Evolutionary conservation across 1,140 invertebrate genomes (phyloP).

Genomic region (Akabosia matsudoensis): DNA sequence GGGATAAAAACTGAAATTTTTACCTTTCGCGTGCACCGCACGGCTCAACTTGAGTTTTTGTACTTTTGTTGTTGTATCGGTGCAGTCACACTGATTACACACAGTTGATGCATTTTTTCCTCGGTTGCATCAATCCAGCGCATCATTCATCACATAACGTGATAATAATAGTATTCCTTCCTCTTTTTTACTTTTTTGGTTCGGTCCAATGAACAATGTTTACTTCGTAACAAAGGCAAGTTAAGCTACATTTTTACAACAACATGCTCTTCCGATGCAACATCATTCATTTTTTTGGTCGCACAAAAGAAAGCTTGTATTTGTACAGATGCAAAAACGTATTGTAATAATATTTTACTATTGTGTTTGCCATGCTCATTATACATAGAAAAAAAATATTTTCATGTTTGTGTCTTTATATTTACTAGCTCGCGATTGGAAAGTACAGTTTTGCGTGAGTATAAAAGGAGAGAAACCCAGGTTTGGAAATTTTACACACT

Average conservation of each 20-base stretch:
- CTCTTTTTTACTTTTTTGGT: not conserved
- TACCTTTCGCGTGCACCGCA: not conserved
- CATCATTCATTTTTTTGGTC: not conserved
- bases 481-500: not conserved
- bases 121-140: not conserved
- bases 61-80: not conserved
- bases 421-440: no score
- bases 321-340: conserved; percentile 8
- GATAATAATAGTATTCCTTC: not conserved
- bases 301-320: not conserved
- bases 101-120: not conserved
- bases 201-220: no score
- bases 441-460: not conserved
- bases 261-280: not conserved
- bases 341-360: not conserved
- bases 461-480: not conserved
- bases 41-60: not conserved
- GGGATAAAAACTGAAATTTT: conserved; percentile 10
- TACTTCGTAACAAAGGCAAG: no score
- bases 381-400: conserved; percentile 1
- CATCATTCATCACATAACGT: not conserved
- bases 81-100: not conserved
- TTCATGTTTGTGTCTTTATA: not conserved
- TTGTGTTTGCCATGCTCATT: not conserved
- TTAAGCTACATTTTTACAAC: not conserved